These are phyloP conservation scores for Drosophila subpulchrella DNA, from an alignment of 1,140 invertebrate genomes.

Conservation along the genomic window DNA sequence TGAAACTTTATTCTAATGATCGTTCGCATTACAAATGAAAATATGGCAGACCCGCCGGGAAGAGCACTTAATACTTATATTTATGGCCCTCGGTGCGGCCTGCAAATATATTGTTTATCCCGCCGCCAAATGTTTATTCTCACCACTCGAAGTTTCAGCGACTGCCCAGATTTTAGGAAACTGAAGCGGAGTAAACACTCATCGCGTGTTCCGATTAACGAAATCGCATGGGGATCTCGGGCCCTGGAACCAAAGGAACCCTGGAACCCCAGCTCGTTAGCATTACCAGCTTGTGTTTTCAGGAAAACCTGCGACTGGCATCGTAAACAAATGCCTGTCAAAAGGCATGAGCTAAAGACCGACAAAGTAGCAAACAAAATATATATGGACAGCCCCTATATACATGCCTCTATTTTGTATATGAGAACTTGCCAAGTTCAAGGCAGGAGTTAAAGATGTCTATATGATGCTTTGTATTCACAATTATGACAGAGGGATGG, in stretches of 20 bases:
- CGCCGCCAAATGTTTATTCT: slow-evolving; percentile 49
- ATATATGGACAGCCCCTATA: slow-evolving; percentile 15
- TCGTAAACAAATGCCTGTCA: slow-evolving; percentile 69
- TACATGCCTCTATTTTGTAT: slow-evolving; percentile 7
- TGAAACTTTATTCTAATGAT: slow-evolving; percentile 18
- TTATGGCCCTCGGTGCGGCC: slow-evolving; percentile 33
- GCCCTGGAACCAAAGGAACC: slow-evolving; percentile 24
- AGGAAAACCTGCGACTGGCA: slow-evolving; percentile 12
- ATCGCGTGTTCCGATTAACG: slow-evolving; percentile 67
- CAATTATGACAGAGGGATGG: slow-evolving; percentile 55
- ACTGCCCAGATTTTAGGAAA: slow-evolving; percentile 36
- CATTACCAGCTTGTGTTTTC: neutral
- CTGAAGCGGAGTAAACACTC: slow-evolving; percentile 55
- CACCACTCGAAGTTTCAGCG: slow-evolving; percentile 38
- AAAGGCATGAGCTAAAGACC: slow-evolving; percentile 33
- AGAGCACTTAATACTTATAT: slow-evolving; percentile 42
- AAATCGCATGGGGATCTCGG: slow-evolving; percentile 47
- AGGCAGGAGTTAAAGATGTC: slow-evolving; percentile 62
- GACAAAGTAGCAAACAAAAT: slow-evolving; percentile 46
- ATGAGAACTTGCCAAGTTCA: slow-evolving; percentile 71
- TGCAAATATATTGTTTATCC: slow-evolving; percentile 40
- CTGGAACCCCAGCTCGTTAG: slow-evolving; percentile 39
- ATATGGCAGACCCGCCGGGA: slow-evolving; percentile 35
- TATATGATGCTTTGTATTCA: slow-evolving; percentile 49
- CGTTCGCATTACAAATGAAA: slow-evolving; percentile 33